Conservation (phyloP, 37 sponge, comb jelly and placozoan species). For the Haliclona indistincta region DNA sequence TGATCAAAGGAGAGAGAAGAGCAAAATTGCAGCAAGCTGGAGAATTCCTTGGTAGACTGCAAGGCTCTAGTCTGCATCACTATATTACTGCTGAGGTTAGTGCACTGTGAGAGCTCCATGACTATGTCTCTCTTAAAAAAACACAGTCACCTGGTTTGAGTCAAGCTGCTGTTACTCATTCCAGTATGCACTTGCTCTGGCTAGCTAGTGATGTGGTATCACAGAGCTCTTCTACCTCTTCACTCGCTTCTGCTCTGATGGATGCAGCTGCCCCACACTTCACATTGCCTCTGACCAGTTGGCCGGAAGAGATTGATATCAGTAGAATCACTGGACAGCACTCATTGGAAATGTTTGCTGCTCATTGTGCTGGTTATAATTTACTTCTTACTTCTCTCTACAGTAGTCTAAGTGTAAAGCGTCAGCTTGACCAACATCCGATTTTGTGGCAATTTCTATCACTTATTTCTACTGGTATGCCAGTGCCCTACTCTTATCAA, state of each 20-base stretch:
- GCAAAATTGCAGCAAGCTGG: no score
- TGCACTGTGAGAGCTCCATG: no score
- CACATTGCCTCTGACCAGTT: slow-evolving; percentile 5
- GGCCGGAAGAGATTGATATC: slow-evolving; percentile 37
- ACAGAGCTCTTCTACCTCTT: not conserved
- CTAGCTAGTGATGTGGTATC: not conserved
- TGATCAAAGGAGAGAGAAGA: no score
- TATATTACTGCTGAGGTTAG: no score
- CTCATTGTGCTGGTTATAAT: not conserved
- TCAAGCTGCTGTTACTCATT: not conserved
- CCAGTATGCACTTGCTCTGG: not conserved
- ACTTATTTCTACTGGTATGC: slow-evolving; percentile 7
- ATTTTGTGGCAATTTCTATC: slow-evolving; percentile 35
- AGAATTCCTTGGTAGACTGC: no score
- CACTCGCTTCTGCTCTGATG: slow-evolving; percentile 12
- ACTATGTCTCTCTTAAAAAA: no score
- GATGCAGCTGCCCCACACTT: slow-evolving; percentile 23
- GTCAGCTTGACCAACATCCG: slow-evolving; percentile 23
- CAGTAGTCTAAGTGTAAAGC: slow-evolving; percentile 37
- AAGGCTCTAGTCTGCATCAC: no score
- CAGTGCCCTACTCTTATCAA: not conserved
- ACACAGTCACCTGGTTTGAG: not conserved
- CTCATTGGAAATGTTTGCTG: not conserved
- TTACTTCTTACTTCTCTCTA: not conserved
- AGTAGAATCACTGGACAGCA: not conserved